A percentile compares a stretch with the other conserved stretches of the same genome.
phyloP scores from a whole-genome alignment of 2,888 invertebrate genomes.

The Ferdinandea cuprea region DNA sequence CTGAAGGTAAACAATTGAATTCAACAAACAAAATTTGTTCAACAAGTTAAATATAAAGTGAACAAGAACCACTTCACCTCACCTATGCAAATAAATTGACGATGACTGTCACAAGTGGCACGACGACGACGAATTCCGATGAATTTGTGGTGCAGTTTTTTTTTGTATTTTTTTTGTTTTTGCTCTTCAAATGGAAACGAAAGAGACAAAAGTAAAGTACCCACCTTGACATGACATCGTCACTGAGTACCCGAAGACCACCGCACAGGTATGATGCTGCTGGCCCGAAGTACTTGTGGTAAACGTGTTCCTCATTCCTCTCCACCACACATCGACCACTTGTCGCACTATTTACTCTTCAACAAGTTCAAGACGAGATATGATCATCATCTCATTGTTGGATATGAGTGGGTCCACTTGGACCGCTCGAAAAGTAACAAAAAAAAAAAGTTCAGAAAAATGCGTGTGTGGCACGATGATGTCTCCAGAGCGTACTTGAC shows the following conservation, averaged over 20 bases:
- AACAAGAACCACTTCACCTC: conserved; percentile 56
- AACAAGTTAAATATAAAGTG: conserved; percentile 37
- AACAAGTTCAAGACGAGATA: conserved; percentile 67
- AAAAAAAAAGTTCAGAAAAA: conserved; percentile 14
- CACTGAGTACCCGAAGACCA: conserved; percentile 67
- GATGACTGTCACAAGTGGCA: conserved; percentile 56
- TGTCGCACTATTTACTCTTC: conserved; percentile 73
- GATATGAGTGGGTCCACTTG: conserved; percentile 65
- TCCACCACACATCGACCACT: conserved; percentile 49
- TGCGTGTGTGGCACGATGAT: conserved; percentile 63
- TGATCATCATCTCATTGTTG: conserved; percentile 73
- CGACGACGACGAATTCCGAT: conserved; percentile 57
- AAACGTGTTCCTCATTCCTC: background rate
- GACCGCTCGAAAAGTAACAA: conserved; percentile 19
- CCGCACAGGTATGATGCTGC: conserved; percentile 62
- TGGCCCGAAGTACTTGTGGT: conserved; percentile 13
- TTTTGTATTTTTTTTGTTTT: background rate
- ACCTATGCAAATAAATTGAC: conserved; percentile 72
- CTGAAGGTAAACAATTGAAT: conserved; percentile 19
- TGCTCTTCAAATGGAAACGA: conserved; percentile 1
- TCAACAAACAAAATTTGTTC: background rate
- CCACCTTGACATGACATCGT: conserved; percentile 69
- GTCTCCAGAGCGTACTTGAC: conserved; percentile 60
- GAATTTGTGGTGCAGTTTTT: conserved; percentile 68
- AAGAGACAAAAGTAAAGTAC: conserved; percentile 54